Evolutionary conservation across 2,888 invertebrate species (phyloP).

Genomic region (Dynastes hyllus): DNA sequence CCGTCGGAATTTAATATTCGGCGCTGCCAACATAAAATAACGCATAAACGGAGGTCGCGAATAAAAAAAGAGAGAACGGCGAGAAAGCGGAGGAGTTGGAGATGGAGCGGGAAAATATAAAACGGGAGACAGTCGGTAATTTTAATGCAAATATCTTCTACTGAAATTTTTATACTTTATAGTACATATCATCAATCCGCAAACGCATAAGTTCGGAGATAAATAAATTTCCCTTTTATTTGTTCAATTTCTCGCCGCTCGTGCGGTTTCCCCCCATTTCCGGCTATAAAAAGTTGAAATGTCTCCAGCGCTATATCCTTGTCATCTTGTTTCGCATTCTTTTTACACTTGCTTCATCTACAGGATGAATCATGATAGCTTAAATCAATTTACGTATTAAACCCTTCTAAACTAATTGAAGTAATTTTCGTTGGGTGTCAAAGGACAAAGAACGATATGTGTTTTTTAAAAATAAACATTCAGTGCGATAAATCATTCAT

Average conservation of each 20-base stretch:
- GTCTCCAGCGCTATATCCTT: too few relatives aligned
- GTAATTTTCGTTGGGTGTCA: too few relatives aligned
- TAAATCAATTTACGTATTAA: too few relatives aligned
- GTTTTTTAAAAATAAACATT: background rate
- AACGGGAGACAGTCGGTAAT: conserved; percentile 23
- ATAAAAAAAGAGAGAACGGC: conserved; percentile 14
- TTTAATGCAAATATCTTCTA: conserved; percentile 37
- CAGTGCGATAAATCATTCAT: conserved; percentile 28
- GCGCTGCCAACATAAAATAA: conserved; percentile 12
- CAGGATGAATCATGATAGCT: too few relatives aligned
- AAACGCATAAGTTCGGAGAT: conserved; percentile 41
- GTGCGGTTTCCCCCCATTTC: too few relatives aligned
- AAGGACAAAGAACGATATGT: too few relatives aligned
- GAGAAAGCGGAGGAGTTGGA: too few relatives aligned
- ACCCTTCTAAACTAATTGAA: too few relatives aligned
- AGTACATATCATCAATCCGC: conserved; percentile 4
- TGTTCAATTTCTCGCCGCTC: conserved; percentile 20
- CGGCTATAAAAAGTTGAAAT: too few relatives aligned
- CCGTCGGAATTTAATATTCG: conserved; percentile 14
- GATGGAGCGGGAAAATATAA: too few relatives aligned
- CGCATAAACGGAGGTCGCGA: conserved; percentile 28
- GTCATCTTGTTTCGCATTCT: too few relatives aligned
- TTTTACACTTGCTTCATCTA: too few relatives aligned
- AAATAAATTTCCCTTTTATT: conserved; percentile 40
- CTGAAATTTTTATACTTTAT: conserved; percentile 34